Conservation (phyloP, 2,797 vertebrate species). For the Sebastes jordani region DNA sequence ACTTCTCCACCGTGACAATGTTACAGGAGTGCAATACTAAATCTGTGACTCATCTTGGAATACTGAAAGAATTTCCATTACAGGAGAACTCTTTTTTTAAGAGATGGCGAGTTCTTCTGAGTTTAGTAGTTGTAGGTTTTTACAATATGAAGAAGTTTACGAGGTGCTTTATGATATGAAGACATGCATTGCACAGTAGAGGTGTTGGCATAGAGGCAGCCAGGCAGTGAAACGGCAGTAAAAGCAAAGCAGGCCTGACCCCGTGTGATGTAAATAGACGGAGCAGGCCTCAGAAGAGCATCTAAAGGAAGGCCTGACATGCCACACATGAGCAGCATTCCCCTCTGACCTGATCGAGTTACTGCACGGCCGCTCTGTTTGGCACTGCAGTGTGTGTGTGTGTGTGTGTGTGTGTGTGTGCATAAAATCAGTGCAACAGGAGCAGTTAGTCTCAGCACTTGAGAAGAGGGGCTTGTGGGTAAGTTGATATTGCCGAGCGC, state of each 20-base stretch:
- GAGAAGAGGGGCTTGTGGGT: conserved; percentile 7
- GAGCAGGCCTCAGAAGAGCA: conserved; percentile 26
- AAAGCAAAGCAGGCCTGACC: conserved; percentile 19
- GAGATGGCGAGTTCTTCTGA: background rate
- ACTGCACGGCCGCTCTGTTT: conserved; percentile 7
- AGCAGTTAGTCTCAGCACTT: conserved; percentile 33
- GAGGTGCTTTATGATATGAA: background rate
- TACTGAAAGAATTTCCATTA: no score
- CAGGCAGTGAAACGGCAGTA: conserved; percentile 20
- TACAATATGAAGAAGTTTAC: background rate
- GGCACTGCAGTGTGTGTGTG: background rate
- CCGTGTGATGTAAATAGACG: conserved; percentile 69
- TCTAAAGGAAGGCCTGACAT: conserved; percentile 63
- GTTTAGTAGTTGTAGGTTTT: background rate
- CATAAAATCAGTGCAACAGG: conserved; percentile 26
- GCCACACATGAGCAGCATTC: conserved; percentile 68
- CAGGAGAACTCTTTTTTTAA: background rate
- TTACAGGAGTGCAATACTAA: background rate
- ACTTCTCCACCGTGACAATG: rapidly evolving
- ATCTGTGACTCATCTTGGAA: no score
- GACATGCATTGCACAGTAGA: conserved; percentile 11
- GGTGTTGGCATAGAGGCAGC: background rate
- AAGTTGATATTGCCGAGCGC: conserved; percentile 40
- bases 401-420: background rate
- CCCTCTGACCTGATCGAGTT: conserved; percentile 43